These are phyloP conservation scores for Parazoanthus darwini DNA, from an alignment of 92 coral and sea anemone species.

Conservation along the genomic window DNA sequence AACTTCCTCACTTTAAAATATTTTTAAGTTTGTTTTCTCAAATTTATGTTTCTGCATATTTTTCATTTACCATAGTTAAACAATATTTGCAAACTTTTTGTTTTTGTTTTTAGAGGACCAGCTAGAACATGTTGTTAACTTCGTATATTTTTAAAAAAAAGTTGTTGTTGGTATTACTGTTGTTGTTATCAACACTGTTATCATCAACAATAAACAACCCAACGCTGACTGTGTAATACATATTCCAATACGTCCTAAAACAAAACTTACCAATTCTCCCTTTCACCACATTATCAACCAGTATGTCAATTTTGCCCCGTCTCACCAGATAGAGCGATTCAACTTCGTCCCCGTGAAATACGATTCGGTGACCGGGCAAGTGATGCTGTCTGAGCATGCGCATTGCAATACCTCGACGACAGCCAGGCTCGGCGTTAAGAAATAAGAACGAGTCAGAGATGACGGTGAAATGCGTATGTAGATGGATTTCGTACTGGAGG, in stretches of 20 bases:
- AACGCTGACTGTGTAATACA: too few species aligned
- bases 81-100: too few species aligned
- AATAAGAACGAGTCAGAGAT: constrained; percentile 87
- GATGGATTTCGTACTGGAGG: constrained; percentile 94
- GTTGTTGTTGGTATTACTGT: too few species aligned
- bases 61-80: too few species aligned
- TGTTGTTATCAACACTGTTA: too few species aligned
- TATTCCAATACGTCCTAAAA: not conserved
- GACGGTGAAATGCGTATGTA: constrained; percentile 92
- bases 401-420: constrained; percentile 80
- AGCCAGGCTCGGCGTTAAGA: constrained; percentile 66
- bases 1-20: too few species aligned
- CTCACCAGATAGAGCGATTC: constrained; percentile 83
- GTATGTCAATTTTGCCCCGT: constrained; percentile 87
- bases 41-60: too few species aligned
- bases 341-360: constrained; percentile 86
- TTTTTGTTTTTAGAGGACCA: too few species aligned
- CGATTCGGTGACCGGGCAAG: constrained; percentile 84
- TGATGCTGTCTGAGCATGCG: constrained; percentile 94
- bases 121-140: too few species aligned
- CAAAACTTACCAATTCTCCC: constrained; percentile 76
- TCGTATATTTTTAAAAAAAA: too few species aligned
- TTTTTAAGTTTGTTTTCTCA: too few species aligned
- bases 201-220: not conserved
- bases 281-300: constrained; percentile 58